Percentiles rank a stretch among this genome's conserved stretches.
phyloP scores from a whole-genome alignment of 2,888 invertebrate species.

The Fragum sueziense region DNA sequence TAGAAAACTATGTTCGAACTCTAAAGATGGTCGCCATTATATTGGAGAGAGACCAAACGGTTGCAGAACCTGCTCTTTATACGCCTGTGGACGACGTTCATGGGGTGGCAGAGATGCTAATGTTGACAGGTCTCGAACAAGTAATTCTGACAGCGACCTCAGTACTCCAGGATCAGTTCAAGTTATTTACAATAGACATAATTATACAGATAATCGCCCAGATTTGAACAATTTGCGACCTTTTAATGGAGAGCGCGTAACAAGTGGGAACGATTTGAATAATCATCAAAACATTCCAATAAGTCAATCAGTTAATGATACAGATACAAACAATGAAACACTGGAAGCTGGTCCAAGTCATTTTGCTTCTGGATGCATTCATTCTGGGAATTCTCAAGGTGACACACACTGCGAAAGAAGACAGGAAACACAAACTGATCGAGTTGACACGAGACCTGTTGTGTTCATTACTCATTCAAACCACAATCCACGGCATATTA shows the following conservation, averaged over 20 bases:
- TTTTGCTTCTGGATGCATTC: no score
- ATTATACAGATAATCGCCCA: no score
- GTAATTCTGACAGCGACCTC: background rate
- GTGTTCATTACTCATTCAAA: constrained; percentile 31
- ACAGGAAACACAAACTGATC: no score
- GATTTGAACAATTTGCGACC: background rate
- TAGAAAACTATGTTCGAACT: constrained; percentile 8
- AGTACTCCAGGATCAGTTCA: background rate
- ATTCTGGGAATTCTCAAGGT: no score
- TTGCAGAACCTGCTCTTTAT: background rate
- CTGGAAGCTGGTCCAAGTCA: no score
- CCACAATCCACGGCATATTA: constrained; percentile 9
- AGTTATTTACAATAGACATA: background rate
- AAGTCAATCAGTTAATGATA: constrained; percentile 1
- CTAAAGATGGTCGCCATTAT: background rate
- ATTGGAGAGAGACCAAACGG: background rate
- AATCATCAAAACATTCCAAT: background rate
- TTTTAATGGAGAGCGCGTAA: no score
- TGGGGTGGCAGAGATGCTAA: background rate
- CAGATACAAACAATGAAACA: background rate
- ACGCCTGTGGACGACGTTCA: background rate
- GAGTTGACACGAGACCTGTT: background rate
- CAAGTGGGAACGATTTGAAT: background rate
- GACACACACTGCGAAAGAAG: no score
- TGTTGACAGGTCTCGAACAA: background rate